Conservation (phyloP, 2,888 invertebrate species). For the Synanthedon andrenaeformis region DNA sequence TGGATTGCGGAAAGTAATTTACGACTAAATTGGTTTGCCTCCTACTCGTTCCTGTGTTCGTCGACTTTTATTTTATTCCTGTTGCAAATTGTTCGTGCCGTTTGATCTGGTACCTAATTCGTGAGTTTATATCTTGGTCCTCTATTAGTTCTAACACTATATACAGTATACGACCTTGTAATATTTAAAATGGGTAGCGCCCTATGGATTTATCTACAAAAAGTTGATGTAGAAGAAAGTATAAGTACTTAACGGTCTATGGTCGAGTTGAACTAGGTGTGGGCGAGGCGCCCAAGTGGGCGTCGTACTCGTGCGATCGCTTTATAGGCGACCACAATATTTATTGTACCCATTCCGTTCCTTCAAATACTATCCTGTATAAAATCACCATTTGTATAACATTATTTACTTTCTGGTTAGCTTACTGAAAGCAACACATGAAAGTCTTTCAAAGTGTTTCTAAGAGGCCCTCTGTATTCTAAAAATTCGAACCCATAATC, state of each 20-base stretch:
- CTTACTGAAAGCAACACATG: no score
- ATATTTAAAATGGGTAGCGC: neutral
- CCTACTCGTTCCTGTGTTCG: conserved; percentile 6
- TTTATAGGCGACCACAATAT: neutral
- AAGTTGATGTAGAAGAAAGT: neutral
- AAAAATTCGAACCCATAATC: no score
- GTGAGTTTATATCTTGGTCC: no score
- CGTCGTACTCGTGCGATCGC: neutral
- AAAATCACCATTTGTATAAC: no score
- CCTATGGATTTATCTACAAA: neutral
- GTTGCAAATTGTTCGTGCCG: no score
- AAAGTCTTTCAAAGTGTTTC: no score
- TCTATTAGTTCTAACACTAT: no score
- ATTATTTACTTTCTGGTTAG: no score
- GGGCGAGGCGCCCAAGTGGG: conserved; percentile 1
- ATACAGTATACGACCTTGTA: neutral
- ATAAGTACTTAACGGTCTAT: neutral
- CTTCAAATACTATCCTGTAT: neutral
- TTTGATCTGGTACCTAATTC: no score
- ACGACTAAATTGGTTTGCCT: conserved; percentile 30
- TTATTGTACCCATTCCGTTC: neutral
- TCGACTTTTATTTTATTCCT: neutral
- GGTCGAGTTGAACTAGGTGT: neutral
- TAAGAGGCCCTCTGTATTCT: no score
- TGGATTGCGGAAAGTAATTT: conserved; percentile 30